A percentile compares a stretch with the other conserved stretches of the same genome.
These are phyloP conservation scores for Chrysolina americana DNA, from an alignment of 2,888 invertebrate genomes.

Conservation along the genomic window DNA sequence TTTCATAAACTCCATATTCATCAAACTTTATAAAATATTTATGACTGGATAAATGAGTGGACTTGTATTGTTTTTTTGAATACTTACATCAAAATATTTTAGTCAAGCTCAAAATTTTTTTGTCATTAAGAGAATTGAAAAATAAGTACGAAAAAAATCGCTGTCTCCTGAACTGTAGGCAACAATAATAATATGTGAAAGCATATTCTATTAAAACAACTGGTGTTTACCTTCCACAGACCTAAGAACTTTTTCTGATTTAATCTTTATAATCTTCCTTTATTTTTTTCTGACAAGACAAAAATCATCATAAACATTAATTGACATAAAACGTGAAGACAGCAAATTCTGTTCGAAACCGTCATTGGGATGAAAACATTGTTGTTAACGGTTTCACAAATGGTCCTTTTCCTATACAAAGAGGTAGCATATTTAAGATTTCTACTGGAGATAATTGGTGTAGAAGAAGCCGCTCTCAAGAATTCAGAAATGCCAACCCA, in stretches of 20 bases:
- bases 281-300: not conserved
- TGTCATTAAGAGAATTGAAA: too few species aligned
- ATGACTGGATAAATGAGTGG: too few species aligned
- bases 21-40: too few species aligned
- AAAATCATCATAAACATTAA: conserved; percentile 16
- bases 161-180: too few species aligned
- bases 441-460: conserved; percentile 52
- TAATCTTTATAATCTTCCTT: not conserved
- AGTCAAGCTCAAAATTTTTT: too few species aligned
- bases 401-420: conserved; percentile 44
- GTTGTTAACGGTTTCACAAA: conserved; percentile 53
- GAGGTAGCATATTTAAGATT: conserved; percentile 56
- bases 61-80: too few species aligned
- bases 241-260: not conserved
- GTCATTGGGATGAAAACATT: conserved; percentile 38
- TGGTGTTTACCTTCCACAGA: too few species aligned
- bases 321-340: conserved; percentile 35
- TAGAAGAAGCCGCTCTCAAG: conserved; percentile 42
- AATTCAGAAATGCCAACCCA: conserved; percentile 48
- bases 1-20: too few species aligned
- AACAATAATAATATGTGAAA: too few species aligned
- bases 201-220: too few species aligned
- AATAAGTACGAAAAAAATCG: too few species aligned
- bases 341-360: conserved; percentile 33
- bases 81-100: too few species aligned